phyloP scores from a whole-genome alignment of 2,797 vertebrate species.

The Coranthus polyacanthus region DNA sequence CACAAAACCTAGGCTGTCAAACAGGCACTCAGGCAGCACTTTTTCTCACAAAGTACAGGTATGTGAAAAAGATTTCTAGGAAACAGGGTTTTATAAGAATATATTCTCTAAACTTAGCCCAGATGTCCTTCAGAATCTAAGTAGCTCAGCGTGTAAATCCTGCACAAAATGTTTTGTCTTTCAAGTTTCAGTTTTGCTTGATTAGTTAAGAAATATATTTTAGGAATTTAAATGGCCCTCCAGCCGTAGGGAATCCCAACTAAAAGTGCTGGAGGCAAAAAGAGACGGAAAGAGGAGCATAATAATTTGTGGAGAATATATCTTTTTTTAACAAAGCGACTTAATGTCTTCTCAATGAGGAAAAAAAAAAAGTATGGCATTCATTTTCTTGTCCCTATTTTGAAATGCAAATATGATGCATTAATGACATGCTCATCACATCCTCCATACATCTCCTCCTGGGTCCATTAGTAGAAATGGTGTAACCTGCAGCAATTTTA shows the following conservation, averaged over 20 bases:
- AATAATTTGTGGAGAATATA: slow-evolving; percentile 14
- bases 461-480: slow-evolving; percentile 55
- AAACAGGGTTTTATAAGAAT: neutral
- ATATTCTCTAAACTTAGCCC: neutral
- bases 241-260: neutral
- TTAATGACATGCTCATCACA: slow-evolving; percentile 51
- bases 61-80: too few relatives aligned
- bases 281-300: neutral
- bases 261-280: slow-evolving; percentile 25
- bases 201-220: slow-evolving; percentile 16
- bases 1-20: too few relatives aligned
- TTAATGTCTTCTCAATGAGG: slow-evolving; percentile 33
- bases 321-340: slow-evolving; percentile 21
- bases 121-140: neutral
- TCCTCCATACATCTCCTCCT: slow-evolving; percentile 18
- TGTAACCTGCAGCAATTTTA: slow-evolving; percentile 57
- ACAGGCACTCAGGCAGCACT: too few relatives aligned
- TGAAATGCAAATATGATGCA: slow-evolving; percentile 57
- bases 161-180: slow-evolving; percentile 13
- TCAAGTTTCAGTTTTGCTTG: slow-evolving; percentile 12
- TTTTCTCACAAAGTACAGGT: neutral
- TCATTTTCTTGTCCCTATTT: slow-evolving; percentile 39
- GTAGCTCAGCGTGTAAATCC: neutral
- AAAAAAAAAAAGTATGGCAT: slow-evolving; percentile 20
- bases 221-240: neutral